Percentiles rank a stretch among this genome's conserved stretches.
Conservation (phyloP, 2,797 vertebrate genomes). For the Hippopotamyrus pictus region DNA sequence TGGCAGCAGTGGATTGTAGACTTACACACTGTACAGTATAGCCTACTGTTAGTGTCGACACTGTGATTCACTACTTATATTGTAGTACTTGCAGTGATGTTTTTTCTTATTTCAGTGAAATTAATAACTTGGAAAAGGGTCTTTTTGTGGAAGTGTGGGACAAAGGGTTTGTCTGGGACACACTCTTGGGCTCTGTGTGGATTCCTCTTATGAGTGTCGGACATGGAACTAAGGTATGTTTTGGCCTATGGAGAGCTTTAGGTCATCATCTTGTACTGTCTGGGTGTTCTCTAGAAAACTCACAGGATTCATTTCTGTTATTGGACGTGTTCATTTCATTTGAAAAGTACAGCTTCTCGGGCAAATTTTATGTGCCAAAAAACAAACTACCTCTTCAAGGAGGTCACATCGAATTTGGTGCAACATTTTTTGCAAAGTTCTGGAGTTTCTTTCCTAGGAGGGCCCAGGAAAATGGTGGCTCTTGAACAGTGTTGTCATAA, state of each 20-base stretch:
- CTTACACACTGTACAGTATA: background rate
- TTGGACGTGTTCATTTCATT: background rate
- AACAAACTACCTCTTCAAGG: background rate
- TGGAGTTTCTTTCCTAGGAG: slow-evolving; percentile 39
- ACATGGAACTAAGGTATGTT: slow-evolving; percentile 46
- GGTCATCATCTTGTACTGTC: background rate
- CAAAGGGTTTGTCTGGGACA: slow-evolving; percentile 53
- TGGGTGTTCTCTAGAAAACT: background rate
- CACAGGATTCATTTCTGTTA: background rate
- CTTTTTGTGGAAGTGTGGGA: slow-evolving; percentile 56
- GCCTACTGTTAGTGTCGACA: background rate
- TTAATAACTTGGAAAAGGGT: slow-evolving; percentile 41
- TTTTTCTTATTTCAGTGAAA: slow-evolving; percentile 46
- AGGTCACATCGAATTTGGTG: background rate
- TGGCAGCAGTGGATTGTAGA: background rate
- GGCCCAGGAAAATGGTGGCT: slow-evolving; percentile 53
- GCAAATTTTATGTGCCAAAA: background rate
- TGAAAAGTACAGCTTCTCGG: background rate
- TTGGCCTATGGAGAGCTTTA: background rate
- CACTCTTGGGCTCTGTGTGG: slow-evolving; percentile 50
- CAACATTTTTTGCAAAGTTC: background rate
- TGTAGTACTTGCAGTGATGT: background rate
- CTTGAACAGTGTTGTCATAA: slow-evolving; percentile 47
- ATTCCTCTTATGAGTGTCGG: slow-evolving; percentile 48
- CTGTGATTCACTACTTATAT: background rate